phyloP scores from a whole-genome alignment of 1,140 invertebrate species.

The Microplitis mediator region DNA sequence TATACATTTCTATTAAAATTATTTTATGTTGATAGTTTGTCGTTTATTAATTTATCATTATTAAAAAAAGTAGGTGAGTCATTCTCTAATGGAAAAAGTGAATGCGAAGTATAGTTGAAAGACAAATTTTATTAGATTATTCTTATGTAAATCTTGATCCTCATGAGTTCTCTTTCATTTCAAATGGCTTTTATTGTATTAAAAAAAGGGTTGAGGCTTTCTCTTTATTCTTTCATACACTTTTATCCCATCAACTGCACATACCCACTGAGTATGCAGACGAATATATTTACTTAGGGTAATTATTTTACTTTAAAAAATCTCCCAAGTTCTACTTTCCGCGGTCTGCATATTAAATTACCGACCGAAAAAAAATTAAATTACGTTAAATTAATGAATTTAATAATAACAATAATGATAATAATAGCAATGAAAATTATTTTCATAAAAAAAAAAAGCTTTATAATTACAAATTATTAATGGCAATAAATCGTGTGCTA shows the following conservation, averaged over 20 bases:
- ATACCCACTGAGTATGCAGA: neutral
- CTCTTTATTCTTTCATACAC: neutral
- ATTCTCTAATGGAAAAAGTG: too few relatives aligned
- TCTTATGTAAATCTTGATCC: constrained; percentile 20
- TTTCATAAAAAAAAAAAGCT: too few relatives aligned
- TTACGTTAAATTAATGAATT: too few relatives aligned
- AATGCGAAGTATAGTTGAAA: too few relatives aligned
- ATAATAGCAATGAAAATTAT: too few relatives aligned
- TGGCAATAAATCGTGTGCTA: neutral
- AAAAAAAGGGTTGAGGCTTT: constrained; percentile 3
- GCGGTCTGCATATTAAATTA: too few relatives aligned
- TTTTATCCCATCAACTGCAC: neutral
- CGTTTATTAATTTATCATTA: too few relatives aligned
- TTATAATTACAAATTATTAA: neutral
- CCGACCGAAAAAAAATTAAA: too few relatives aligned
- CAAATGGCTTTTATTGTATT: neutral
- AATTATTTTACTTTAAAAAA: constrained; percentile 4
- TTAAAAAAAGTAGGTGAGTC: too few relatives aligned
- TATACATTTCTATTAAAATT: too few relatives aligned
- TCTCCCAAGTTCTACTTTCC: neutral
- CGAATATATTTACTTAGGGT: neutral
- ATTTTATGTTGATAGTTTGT: too few relatives aligned
- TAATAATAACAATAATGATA: too few relatives aligned
- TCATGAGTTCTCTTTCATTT: neutral
- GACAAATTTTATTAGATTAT: neutral